Base-by-base conservation (phyloP, 2,888 invertebrate genomes). In the Pseudanteris insignis region DNA sequence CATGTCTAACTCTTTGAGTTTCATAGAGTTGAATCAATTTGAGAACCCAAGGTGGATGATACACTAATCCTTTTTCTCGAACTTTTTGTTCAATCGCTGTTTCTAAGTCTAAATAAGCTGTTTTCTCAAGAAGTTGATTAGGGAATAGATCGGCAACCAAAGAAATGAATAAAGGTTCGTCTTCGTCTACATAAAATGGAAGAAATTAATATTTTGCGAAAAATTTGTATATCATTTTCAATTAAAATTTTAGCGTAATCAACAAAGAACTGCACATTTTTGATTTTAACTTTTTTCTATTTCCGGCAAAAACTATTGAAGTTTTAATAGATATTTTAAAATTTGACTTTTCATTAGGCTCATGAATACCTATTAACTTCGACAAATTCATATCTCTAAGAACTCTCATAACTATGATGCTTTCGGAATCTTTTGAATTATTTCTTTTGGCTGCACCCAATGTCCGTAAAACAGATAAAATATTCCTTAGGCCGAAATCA, bases 311-410 rank as follows among this genome's bases (percentile, higher is more conserved):
- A 29, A 38, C 7, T 2, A 26, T 44, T n/a, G n/a, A n/a, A n/a
- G n/a, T n/a, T n/a, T n/a, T n/a, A n/a, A n/a, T n/a, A n/a, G n/a
- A n/a, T n/a, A n/a, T n/a, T n/a, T n/a, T n/a, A n/a, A n/a, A n/a
- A n/a, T n/a, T n/a, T n/a, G n/a, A n/a, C n/a, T n/a, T n/a, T n/a
- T n/a, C n/a, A n/a, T n/a, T n/a, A n/a, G n/a, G n/a, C n/a, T n/a
- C n/a, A n/a, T n/a, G n/a, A n/a, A n/a, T 69, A 81, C 84, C 84
- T 67, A 96, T 96, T 40, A 97, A 83, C 81, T 97, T 97, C 2
- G 96, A 96, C 10, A 97, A 84, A 83, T 97, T 97, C 97, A 97
- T 97, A 77, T 97, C 96, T 67, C 96, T 84, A n/a, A 97, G 82
- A 7, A 96, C 96, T 71, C 96, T 84, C 96, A 97, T 97, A 8